A percentile compares a stretch with the other conserved stretches of the same genome.
Evolutionary conservation across 2,888 invertebrate genomes (phyloP).

Genomic region (Gortyna flavago): DNA sequence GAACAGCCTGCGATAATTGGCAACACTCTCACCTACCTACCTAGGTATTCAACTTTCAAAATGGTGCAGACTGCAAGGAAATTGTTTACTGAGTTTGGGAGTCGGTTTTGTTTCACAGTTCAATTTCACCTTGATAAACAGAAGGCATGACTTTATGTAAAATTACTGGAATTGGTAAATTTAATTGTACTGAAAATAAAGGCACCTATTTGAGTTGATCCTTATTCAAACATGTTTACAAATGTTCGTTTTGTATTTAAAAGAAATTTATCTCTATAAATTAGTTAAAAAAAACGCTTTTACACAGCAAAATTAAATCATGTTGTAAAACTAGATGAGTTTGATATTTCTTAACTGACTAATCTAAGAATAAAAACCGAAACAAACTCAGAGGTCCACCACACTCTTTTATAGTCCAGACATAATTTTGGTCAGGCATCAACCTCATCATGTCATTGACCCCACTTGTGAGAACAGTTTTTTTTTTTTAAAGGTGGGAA

Average conservation of each 20-base stretch:
- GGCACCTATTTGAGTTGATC: neutral
- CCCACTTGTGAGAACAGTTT: neutral
- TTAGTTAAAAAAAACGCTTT: neutral
- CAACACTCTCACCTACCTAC: neutral
- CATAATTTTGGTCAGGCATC: neutral
- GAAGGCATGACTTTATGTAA: neutral
- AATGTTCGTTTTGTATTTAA: neutral
- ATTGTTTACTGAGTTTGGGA: conserved; percentile 14
- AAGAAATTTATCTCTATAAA: neutral
- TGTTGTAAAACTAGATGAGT: neutral
- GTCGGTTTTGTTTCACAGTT: neutral
- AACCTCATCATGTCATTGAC: neutral
- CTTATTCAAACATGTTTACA: neutral
- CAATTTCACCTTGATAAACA: neutral
- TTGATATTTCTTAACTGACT: neutral
- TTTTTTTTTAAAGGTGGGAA: no score
- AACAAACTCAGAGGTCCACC: neutral
- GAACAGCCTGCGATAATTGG: neutral
- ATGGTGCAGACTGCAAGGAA: neutral
- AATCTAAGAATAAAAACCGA: neutral
- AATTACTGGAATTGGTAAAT: neutral
- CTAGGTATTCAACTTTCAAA: neutral
- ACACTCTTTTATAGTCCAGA: neutral
- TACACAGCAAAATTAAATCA: neutral
- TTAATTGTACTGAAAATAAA: neutral